Evolutionary conservation across 2,113 vertebrate genomes (phyloP).

Genomic region (Pachyramphus minor): DNA sequence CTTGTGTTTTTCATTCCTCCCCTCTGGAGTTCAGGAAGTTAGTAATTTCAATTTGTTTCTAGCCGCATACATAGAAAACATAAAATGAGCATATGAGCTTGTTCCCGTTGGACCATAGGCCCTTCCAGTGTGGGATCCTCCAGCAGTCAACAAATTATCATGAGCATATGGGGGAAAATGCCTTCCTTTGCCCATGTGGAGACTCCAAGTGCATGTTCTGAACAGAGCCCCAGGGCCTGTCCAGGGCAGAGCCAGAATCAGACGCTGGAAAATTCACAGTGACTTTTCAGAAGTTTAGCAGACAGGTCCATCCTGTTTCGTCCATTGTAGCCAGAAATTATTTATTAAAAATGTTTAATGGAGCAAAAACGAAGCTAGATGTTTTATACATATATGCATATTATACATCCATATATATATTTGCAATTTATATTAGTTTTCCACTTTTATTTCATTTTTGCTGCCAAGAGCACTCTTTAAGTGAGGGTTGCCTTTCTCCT

Average conservation of each 20-base stretch:
- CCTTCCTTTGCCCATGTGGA: not conserved
- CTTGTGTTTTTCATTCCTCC: not conserved
- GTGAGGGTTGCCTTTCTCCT: not conserved
- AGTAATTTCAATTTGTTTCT: not conserved
- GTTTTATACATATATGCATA: not conserved
- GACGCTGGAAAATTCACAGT: accelerated
- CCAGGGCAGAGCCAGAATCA: not conserved
- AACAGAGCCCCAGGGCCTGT: not conserved
- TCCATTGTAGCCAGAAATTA: not conserved
- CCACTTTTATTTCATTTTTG: not conserved
- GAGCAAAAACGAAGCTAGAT: not conserved
- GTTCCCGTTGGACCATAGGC: not conserved
- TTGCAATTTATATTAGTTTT: not conserved
- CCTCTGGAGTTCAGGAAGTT: not conserved
- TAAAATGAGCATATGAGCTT: not conserved
- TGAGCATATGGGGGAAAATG: not conserved
- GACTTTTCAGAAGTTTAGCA: not conserved
- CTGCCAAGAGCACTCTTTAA: not conserved
- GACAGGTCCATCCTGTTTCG: not conserved
- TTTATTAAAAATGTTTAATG: not conserved
- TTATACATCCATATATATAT: not conserved
- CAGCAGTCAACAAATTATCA: not conserved
- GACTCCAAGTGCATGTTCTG: not conserved
- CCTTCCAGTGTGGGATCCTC: not conserved
- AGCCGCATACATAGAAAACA: not conserved